These are phyloP conservation scores for Thrips palmi DNA, from an alignment of 1,140 invertebrate genomes.

Conservation along the genomic window DNA sequence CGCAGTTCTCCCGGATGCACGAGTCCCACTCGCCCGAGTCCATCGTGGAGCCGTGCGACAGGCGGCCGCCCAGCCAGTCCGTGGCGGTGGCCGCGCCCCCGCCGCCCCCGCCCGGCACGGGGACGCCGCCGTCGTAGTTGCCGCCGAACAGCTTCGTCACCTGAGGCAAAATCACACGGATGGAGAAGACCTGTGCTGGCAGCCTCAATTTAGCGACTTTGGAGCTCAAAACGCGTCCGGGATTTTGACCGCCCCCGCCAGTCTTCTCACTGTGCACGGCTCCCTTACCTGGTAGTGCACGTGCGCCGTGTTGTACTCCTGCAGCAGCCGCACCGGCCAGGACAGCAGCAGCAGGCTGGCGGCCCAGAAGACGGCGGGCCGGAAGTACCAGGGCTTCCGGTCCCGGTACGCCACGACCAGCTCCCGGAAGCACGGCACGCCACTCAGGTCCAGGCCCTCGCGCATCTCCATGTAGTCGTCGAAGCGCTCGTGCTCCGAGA, in stretches of 20 bases:
- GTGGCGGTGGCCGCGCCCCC: constrained; percentile 20
- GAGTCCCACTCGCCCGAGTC: constrained; percentile 38
- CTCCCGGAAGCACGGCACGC: constrained; percentile 39
- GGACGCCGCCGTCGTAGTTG: constrained; percentile 32
- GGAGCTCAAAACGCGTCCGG: too few species aligned
- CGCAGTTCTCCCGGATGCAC: constrained; percentile 41
- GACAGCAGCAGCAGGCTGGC: constrained; percentile 56
- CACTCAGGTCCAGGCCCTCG: constrained; percentile 61
- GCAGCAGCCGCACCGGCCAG: constrained; percentile 65
- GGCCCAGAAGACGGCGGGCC: constrained; percentile 51
- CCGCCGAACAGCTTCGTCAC: constrained; percentile 49
- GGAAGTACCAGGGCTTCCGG: constrained; percentile 44
- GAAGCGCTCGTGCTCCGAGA: constrained; percentile 56
- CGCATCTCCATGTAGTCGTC: constrained; percentile 83
- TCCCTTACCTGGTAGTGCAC: constrained; percentile 48
- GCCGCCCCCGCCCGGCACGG: constrained; percentile 11
- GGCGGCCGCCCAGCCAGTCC: constrained; percentile 21
- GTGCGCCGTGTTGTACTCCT: constrained; percentile 71
- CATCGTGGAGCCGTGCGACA: constrained; percentile 32
- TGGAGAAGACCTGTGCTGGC: neutral
- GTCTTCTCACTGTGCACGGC: too few species aligned
- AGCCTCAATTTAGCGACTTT: too few species aligned
- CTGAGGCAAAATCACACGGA: constrained; percentile 28
- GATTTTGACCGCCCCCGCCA: too few species aligned
- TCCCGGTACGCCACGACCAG: constrained; percentile 43